Percentiles rank a stretch among this genome's conserved stretches.
Conservation (phyloP, 2,888 invertebrate species). For the Cephus sareptanus region DNA sequence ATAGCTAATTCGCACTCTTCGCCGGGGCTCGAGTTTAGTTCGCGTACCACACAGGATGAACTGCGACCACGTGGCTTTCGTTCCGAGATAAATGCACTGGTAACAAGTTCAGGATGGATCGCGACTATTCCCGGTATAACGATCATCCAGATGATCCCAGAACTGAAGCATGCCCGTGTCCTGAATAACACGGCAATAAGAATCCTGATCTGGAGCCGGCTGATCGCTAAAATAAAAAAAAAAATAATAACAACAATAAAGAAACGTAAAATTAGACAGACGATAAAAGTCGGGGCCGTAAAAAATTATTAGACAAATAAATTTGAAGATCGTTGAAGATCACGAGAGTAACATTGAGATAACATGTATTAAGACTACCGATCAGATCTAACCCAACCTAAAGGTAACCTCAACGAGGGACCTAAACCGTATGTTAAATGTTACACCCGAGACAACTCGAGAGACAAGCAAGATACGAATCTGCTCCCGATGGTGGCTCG, state of each 20-base stretch:
- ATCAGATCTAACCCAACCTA: background rate
- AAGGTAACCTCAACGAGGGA: background rate
- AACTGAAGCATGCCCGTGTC: too few species aligned
- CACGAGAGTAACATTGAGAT: background rate
- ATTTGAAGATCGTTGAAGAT: background rate
- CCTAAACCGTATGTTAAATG: background rate
- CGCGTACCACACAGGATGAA: conserved; percentile 34
- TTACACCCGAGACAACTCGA: background rate
- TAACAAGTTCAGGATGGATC: background rate
- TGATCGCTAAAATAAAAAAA: background rate
- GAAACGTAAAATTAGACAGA: background rate
- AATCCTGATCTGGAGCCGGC: background rate
- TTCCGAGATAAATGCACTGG: background rate
- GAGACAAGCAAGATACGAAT: background rate
- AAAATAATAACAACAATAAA: background rate
- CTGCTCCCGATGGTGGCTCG: background rate
- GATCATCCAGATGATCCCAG: background rate
- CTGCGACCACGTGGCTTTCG: background rate
- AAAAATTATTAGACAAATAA: background rate
- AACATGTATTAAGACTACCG: background rate
- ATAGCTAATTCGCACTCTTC: conserved; percentile 48
- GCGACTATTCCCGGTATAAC: background rate
- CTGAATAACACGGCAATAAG: background rate
- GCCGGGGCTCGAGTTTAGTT: conserved; percentile 33
- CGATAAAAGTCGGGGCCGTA: background rate